Base-by-base conservation (phyloP, 2,113 vertebrate genomes). In the Rynchops niger region DNA sequence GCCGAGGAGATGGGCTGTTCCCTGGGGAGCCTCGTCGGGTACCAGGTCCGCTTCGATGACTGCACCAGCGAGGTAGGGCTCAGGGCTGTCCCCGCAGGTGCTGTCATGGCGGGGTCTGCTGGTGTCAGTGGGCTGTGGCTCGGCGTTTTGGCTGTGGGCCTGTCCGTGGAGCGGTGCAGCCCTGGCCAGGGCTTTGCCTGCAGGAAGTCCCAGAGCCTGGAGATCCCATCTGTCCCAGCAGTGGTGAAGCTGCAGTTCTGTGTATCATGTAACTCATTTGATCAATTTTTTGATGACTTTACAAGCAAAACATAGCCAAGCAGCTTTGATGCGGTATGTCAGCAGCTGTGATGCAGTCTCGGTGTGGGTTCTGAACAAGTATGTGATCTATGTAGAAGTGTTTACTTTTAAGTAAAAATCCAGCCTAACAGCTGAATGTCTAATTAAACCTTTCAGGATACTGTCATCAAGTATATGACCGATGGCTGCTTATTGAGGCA, bases 31-130 rank as follows among this genome's bases (percentile, higher is more conserved):
- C 95, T 98, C 9, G 99, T 99, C 26, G 99, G 99, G 8, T 99
- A 99, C 96, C 99, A 99, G 97, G 99, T 99, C 53, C 99, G 99
- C 94, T 99, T 99, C 52, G 99, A 99, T 74, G 99, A 99, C 95
- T 99, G 98, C 98, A 98, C 98, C 27, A 98, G 98, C 9, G 97
- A 99, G 98, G 99, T 99, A 97, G 82, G 98, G 70, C 45, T 81
- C 85, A 78, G 63, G 23, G 11, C n/a, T 3, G 9, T 21, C 6
- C 29, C n/a, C 6, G 8, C 13, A 0, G 8, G 20, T 4, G 18
- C 1, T 4, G 63, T 11, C 26, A 0, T 2, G 34, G 26, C 10
- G 3, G 47, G 32, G 18, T 8, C 38, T 4, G 43, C 11, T 12
- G 19, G 27, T 58, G 16, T 17, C 25, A 0, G 11, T 0, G n/a